phyloP scores from a whole-genome alignment of 2,113 vertebrate species.

The Mus spicilegus region DNA sequence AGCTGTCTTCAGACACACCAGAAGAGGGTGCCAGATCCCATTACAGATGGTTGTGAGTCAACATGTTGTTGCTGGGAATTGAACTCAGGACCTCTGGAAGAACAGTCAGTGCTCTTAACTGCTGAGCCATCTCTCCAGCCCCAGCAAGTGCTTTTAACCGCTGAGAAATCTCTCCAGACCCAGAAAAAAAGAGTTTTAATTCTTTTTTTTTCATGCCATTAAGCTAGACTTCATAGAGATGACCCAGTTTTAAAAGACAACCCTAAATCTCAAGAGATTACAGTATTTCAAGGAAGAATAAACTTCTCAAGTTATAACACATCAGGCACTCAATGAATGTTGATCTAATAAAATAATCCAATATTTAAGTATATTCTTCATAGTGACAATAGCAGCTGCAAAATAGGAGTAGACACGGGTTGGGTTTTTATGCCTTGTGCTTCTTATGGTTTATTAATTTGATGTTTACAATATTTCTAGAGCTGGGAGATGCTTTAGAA shows the following conservation, averaged over 20 bases:
- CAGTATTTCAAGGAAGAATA: background rate
- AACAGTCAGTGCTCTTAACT: no score
- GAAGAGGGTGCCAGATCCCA: no score
- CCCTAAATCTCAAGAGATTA: background rate
- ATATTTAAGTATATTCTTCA: background rate
- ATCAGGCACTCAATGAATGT: background rate
- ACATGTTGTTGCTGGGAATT: no score
- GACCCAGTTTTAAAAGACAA: background rate
- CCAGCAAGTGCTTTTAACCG: no score
- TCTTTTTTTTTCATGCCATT: background rate
- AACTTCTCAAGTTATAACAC: background rate
- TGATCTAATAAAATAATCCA: constrained; percentile 3
- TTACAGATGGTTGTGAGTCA: no score
- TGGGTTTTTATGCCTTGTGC: background rate
- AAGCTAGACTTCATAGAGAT: background rate
- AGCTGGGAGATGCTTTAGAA: background rate
- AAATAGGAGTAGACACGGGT: background rate
- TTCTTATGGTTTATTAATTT: background rate
- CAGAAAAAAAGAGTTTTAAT: background rate
- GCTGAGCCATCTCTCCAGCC: no score
- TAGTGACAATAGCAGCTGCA: background rate
- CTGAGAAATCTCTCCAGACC: background rate
- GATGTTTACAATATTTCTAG: background rate
- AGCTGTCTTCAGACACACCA: no score
- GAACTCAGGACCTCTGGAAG: no score